phyloP scores from a whole-genome alignment of 1,140 invertebrate genomes.

The Ceratitis capitata region DNA sequence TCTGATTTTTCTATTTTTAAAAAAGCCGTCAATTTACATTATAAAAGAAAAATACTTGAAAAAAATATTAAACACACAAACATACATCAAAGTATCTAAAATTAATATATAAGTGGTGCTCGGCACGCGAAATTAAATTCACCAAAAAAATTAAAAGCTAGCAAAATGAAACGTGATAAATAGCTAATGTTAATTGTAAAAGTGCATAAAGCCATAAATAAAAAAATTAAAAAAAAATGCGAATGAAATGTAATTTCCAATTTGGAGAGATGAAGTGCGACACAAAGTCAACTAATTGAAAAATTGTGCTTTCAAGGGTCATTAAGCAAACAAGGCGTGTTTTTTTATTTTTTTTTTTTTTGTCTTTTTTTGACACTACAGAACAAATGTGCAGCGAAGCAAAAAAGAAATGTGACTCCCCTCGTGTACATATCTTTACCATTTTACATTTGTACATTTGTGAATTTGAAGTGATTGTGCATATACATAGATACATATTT shows the following conservation, averaged over 20 bases:
- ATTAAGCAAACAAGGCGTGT: slow-evolving; percentile 17
- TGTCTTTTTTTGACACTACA: neutral
- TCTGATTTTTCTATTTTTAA: no score
- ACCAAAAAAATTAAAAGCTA: neutral
- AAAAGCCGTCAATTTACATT: no score
- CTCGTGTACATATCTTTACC: neutral
- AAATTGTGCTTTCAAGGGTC: slow-evolving; percentile 24
- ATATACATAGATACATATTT: no score
- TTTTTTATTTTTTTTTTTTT: no score
- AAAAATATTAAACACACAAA: no score
- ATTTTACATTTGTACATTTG: neutral
- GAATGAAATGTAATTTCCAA: slow-evolving; percentile 1
- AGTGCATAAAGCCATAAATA: neutral
- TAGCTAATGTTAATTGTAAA: neutral
- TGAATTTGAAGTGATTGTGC: neutral
- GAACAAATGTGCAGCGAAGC: neutral
- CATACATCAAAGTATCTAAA: neutral
- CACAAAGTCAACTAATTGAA: slow-evolving; percentile 14
- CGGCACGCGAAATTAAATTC: no score
- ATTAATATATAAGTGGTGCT: neutral
- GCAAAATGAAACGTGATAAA: neutral
- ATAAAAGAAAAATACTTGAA: no score
- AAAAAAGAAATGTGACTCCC: neutral
- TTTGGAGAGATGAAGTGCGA: neutral
- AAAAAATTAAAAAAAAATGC: neutral